Evolutionary conservation across 2,888 invertebrate genomes (phyloP).

Genomic region (Chymomyza fuscimana): DNA sequence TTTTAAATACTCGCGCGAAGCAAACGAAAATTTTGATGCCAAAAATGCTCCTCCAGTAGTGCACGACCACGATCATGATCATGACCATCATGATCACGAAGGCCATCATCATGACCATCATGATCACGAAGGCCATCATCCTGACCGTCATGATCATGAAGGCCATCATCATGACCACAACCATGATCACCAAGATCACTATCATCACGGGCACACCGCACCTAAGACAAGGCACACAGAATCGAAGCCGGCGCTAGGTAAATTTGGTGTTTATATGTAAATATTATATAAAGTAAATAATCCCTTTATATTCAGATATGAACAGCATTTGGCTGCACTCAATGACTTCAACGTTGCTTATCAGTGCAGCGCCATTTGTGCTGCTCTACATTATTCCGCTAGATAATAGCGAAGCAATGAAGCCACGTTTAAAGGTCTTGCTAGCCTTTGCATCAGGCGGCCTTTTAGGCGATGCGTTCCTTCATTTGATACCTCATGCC

Average conservation of each 20-base stretch:
- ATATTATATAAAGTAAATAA: not conserved
- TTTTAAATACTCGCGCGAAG: slow-evolving; percentile 91
- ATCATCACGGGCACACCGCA: slow-evolving; percentile 62
- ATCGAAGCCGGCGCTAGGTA: slow-evolving; percentile 60
- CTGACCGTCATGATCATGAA: slow-evolving; percentile 36
- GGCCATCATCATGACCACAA: slow-evolving; percentile 37
- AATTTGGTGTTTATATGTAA: slow-evolving; percentile 17
- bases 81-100: slow-evolving; percentile 34
- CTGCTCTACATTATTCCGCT: slow-evolving; percentile 96
- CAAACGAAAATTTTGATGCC: slow-evolving; percentile 69
- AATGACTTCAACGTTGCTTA: slow-evolving; percentile 93
- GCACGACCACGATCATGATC: slow-evolving; percentile 49
- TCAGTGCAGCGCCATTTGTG: slow-evolving; percentile 96
- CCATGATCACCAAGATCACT: slow-evolving; percentile 39
- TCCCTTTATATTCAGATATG: slow-evolving; percentile 63
- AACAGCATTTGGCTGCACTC: slow-evolving; percentile 87
- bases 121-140: slow-evolving; percentile 36
- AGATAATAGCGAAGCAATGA: slow-evolving; percentile 90
- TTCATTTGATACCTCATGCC: slow-evolving; percentile 99
- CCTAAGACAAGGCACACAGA: slow-evolving; percentile 38
- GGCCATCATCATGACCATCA: slow-evolving; percentile 38
- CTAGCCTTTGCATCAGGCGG: slow-evolving; percentile 97
- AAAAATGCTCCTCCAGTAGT: slow-evolving; percentile 42
- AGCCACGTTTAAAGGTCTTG: slow-evolving; percentile 92
- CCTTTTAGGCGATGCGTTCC: slow-evolving; percentile 97